phyloP scores from a whole-genome alignment of 1,140 invertebrate species.

The Wiebesia pumilae region DNA sequence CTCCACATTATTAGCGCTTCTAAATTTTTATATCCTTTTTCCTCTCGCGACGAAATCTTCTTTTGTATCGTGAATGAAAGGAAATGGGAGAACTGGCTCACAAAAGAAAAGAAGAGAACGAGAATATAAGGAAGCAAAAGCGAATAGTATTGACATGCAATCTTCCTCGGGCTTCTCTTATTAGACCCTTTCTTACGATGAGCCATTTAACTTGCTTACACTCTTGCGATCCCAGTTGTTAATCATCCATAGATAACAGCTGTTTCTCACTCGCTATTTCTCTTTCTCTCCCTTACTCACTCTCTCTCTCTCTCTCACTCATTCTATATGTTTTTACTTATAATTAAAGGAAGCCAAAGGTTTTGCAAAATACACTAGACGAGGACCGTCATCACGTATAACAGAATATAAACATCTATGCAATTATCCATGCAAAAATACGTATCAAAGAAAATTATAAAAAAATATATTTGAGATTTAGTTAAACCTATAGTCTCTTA shows the following conservation, averaged over 20 bases:
- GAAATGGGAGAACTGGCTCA: not conserved
- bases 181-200: slow-evolving; percentile 29
- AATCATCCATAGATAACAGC: slow-evolving; percentile 19
- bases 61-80: not conserved
- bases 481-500: too few relatives aligned
- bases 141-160: slow-evolving; percentile 26
- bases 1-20: not conserved
- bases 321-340: too few relatives aligned
- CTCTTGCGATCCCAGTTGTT: slow-evolving; percentile 21
- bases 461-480: too few relatives aligned
- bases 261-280: not conserved
- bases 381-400: too few relatives aligned
- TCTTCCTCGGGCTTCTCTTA: slow-evolving; percentile 7
- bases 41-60: not conserved
- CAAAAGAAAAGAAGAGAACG: not conserved
- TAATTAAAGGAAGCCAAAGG: too few relatives aligned
- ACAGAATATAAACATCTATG: too few relatives aligned
- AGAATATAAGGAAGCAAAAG: slow-evolving; percentile 38
- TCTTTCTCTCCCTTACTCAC: not conserved
- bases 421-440: too few relatives aligned
- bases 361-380: too few relatives aligned
- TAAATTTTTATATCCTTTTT: too few relatives aligned
- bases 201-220: not conserved
- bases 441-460: too few relatives aligned
- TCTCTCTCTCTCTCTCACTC: too few relatives aligned